These are phyloP conservation scores for Euphydryas editha DNA, from an alignment of 2,888 invertebrate genomes.

Conservation along the genomic window DNA sequence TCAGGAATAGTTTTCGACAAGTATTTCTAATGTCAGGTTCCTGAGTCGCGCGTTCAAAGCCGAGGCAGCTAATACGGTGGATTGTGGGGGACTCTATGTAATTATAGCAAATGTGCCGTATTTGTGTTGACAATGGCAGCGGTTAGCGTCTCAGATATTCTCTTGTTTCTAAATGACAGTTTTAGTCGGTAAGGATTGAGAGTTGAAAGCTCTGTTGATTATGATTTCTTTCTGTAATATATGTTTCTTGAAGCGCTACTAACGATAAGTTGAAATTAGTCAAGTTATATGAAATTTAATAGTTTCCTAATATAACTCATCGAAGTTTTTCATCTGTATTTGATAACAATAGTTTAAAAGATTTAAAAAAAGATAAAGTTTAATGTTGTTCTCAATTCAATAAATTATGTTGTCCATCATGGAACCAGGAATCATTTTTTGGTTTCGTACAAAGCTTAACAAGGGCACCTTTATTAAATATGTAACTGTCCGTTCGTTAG, in stretches of 20 bases:
- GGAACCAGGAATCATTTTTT: too few relatives aligned
- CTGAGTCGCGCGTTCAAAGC: slow-evolving; percentile 56
- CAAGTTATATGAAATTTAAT: too few relatives aligned
- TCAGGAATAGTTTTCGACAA: slow-evolving; percentile 26
- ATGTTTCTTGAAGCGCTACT: not conserved
- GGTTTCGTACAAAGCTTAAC: too few relatives aligned
- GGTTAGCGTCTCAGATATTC: slow-evolving; percentile 46
- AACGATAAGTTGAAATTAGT: not conserved
- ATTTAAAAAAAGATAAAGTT: too few relatives aligned
- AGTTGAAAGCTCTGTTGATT: slow-evolving; percentile 23
- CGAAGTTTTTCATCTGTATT: too few relatives aligned
- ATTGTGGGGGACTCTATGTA: slow-evolving; percentile 71
- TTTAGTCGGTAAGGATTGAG: slow-evolving; percentile 38
- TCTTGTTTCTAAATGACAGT: slow-evolving; percentile 46
- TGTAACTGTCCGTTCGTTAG: too few relatives aligned
- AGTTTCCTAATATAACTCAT: too few relatives aligned
- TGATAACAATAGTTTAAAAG: too few relatives aligned
- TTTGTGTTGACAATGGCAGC: slow-evolving; percentile 68
- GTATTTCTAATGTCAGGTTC: slow-evolving; percentile 49
- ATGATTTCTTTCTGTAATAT: slow-evolving; percentile 24
- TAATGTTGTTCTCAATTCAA: too few relatives aligned
- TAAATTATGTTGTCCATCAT: too few relatives aligned
- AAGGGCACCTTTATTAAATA: too few relatives aligned
- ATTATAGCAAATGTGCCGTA: slow-evolving; percentile 77
- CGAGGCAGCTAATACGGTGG: slow-evolving; percentile 67